A percentile compares a stretch with the other conserved stretches of the same genome.
phyloP scores from a whole-genome alignment of 2,888 invertebrate species.

The Drosophila neoperkinsi region DNA sequence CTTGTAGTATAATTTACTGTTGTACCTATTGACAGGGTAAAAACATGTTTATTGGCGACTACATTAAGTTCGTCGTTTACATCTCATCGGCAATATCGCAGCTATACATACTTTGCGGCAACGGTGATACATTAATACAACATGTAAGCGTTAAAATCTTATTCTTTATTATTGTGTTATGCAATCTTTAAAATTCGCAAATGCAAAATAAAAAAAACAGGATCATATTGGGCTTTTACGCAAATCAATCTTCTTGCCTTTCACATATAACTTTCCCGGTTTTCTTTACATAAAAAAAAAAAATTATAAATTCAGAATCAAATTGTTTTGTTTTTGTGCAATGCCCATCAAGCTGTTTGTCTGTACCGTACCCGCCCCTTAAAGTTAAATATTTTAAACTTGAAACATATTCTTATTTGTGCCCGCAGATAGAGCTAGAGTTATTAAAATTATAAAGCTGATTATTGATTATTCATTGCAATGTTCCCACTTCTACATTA shows the following conservation, averaged over 20 bases:
- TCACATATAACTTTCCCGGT: not conserved
- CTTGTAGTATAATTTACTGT: not conserved
- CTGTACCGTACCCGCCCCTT: not conserved
- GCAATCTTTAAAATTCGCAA: not conserved
- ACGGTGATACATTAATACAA: constrained; percentile 84
- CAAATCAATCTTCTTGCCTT: no score
- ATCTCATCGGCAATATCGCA: constrained; percentile 83
- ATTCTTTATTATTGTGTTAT: not conserved
- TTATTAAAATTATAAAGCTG: not conserved
- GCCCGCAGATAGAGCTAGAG: not conserved
- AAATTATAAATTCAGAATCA: no score
- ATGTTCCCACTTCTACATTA: not conserved
- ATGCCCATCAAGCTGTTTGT: not conserved
- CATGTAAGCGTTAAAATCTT: constrained; percentile 63
- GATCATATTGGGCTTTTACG: not conserved
- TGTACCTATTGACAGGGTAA: constrained; percentile 56
- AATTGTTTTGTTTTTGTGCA: not conserved
- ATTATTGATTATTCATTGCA: not conserved
- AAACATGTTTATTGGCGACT: constrained; percentile 83
- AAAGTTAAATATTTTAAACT: not conserved
- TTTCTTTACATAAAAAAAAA: not conserved
- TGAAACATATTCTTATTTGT: not conserved
- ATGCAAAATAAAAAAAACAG: not conserved
- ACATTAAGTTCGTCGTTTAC: constrained; percentile 83
- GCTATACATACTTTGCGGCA: constrained; percentile 83